phyloP scores from a whole-genome alignment of 2,888 invertebrate genomes.

The Habrosyne pyritoides region DNA sequence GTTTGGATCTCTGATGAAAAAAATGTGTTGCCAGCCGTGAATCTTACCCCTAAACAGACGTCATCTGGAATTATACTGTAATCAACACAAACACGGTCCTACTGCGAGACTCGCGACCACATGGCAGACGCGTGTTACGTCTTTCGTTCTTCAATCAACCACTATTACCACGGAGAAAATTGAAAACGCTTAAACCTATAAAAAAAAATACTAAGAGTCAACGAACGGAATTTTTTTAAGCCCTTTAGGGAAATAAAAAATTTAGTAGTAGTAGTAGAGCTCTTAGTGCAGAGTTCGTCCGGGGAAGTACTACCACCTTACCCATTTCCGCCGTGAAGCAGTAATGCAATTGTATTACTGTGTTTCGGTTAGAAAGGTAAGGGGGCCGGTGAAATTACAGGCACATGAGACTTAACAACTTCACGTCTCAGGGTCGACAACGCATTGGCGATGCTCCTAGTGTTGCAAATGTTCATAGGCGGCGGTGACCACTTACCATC shows the following conservation, averaged over 20 bases:
- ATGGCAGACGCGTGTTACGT: neutral
- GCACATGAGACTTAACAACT: too few species aligned
- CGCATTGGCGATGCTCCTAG: too few species aligned
- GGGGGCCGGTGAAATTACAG: too few species aligned
- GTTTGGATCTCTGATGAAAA: constrained; percentile 44
- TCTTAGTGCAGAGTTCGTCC: too few species aligned
- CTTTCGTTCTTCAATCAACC: neutral
- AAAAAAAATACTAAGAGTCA: neutral
- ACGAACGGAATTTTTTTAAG: neutral
- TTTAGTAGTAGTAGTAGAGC: too few species aligned
- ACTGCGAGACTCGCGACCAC: constrained; percentile 15
- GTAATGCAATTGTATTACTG: too few species aligned
- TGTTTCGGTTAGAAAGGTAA: too few species aligned
- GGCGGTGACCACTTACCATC: too few species aligned
- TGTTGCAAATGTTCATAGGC: too few species aligned
- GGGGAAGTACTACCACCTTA: too few species aligned
- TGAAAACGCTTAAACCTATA: neutral
- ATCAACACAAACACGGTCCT: constrained; percentile 50
- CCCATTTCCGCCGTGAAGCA: too few species aligned
- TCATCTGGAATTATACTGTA: constrained; percentile 66
- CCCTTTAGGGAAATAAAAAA: neutral
- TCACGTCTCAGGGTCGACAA: too few species aligned
- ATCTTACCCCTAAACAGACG: constrained; percentile 40
- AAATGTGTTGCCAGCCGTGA: constrained; percentile 27
- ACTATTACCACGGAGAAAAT: neutral